Percentiles rank a stretch among this genome's conserved stretches.
Evolutionary conservation across 2,797 vertebrate genomes (phyloP).

Genomic region (Amblyopsis hoosieri): DNA sequence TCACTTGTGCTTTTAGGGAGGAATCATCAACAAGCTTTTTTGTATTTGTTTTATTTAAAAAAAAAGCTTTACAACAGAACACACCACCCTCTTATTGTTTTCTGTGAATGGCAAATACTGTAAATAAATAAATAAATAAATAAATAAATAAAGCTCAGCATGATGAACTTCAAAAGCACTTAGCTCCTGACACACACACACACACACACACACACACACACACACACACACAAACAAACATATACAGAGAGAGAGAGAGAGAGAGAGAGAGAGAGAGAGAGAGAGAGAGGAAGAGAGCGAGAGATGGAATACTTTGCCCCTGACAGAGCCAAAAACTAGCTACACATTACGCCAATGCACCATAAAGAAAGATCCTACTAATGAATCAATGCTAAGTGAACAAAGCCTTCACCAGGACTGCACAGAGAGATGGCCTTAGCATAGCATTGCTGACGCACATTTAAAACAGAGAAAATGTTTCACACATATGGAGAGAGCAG

Average conservation of each 20-base stretch:
- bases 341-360: constrained; percentile 28
- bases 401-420: constrained; percentile 41
- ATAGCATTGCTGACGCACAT: constrained; percentile 46
- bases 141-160: constrained; percentile 16
- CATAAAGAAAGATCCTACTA: constrained; percentile 24
- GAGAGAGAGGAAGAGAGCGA: background rate
- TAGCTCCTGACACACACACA: constrained; percentile 35
- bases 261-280: too few relatives aligned
- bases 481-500: constrained; percentile 15
- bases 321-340: constrained; percentile 44
- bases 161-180: constrained; percentile 65
- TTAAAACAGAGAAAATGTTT: constrained; percentile 42
- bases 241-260: too few relatives aligned
- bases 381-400: constrained; percentile 70
- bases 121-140: constrained; percentile 7
- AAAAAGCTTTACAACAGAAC: constrained; percentile 37
- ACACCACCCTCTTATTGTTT: constrained; percentile 48
- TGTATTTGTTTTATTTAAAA: background rate
- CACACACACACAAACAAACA: too few relatives aligned
- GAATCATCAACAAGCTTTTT: constrained; percentile 59
- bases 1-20: constrained; percentile 2
- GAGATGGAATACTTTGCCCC: constrained; percentile 29
- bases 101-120: constrained; percentile 26
- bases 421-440: constrained; percentile 54
- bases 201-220: background rate